Evolutionary conservation across 1,140 invertebrate species (phyloP).

Genomic region (Ridgeia piscesae): DNA sequence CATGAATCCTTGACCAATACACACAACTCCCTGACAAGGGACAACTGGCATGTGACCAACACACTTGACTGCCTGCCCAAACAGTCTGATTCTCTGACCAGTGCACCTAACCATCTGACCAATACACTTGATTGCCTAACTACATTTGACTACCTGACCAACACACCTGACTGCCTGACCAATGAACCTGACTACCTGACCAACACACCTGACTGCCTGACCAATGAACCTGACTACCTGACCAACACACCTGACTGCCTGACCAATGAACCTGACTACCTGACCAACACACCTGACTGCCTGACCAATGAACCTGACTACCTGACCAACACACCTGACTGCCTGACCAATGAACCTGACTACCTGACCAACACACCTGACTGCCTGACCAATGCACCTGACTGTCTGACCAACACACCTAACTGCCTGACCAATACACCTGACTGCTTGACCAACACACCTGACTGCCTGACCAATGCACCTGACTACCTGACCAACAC

Average conservation of each 20-base stretch:
- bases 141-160: background rate
- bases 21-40: no score
- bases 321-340: background rate
- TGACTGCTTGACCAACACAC: background rate
- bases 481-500: background rate
- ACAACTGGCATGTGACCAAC: no score
- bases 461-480: background rate
- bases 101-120: constrained; percentile 2
- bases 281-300: background rate
- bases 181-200: background rate
- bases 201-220: background rate
- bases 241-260: background rate
- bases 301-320: background rate
- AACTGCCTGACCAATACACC: background rate
- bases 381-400: background rate
- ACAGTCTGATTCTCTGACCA: no score
- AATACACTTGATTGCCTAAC: constrained; percentile 15
- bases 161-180: no score
- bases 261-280: background rate
- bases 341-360: background rate
- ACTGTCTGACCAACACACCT: background rate
- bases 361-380: background rate
- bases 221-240: background rate
- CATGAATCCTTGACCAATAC: no score
- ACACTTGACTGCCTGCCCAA: no score